phyloP scores from a whole-genome alignment of 2,113 vertebrate genomes.

The Seriola aureovittata region DNA sequence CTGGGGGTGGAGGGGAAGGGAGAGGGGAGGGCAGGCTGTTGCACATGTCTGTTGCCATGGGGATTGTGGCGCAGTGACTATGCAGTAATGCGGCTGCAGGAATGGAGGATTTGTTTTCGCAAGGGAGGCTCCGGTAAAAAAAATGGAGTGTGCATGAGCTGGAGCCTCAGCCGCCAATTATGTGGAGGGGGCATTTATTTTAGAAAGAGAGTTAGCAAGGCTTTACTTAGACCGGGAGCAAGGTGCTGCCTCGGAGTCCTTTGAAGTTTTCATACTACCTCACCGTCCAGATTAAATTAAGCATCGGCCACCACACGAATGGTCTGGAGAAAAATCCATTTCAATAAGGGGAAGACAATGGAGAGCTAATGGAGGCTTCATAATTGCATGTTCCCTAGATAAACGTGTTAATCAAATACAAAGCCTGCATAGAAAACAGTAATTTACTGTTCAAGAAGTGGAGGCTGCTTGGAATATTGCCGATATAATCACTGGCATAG shows the following conservation, averaged over 20 bases:
- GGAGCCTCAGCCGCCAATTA: constrained; percentile 74
- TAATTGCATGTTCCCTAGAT: constrained; percentile 84
- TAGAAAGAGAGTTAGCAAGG: constrained; percentile 58
- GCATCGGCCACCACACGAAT: constrained; percentile 55
- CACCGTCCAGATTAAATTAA: constrained; percentile 78
- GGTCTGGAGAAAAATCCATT: constrained; percentile 78
- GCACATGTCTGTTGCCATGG: constrained; percentile 86
- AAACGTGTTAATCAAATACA: constrained; percentile 82
- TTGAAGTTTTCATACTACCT: constrained; percentile 73
- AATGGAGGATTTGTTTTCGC: constrained; percentile 79
- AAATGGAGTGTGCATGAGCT: constrained; percentile 64
- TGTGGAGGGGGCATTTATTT: constrained; percentile 72
- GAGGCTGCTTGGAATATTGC: constrained; percentile 59
- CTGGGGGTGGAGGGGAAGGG: constrained; percentile 20
- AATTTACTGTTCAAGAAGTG: constrained; percentile 68
- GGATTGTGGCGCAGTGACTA: constrained; percentile 84
- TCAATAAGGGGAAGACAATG: constrained; percentile 81
- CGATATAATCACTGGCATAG: constrained; percentile 66
- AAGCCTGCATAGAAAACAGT: constrained; percentile 76
- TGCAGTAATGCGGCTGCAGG: constrained; percentile 79
- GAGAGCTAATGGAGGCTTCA: constrained; percentile 80
- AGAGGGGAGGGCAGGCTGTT: constrained; percentile 68
- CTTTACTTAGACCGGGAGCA: constrained; percentile 63
- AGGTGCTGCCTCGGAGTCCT: constrained; percentile 68
- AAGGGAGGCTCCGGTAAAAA: constrained; percentile 50